phyloP scores from a whole-genome alignment of 2,113 vertebrate genomes.

The Geococcyx californianus region DNA sequence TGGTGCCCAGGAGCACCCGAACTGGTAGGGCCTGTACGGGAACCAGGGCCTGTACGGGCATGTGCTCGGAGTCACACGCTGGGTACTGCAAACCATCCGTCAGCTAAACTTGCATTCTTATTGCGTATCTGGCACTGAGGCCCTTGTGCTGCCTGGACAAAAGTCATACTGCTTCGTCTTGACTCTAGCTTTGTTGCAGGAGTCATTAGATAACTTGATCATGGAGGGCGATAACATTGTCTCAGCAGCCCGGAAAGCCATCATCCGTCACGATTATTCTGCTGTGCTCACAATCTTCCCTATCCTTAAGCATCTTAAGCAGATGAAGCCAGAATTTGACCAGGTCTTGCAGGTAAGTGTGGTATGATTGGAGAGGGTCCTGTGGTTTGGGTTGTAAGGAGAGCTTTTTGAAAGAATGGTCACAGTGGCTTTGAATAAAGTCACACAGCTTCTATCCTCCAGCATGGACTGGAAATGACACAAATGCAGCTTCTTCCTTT shows the following conservation, averaged over 20 bases:
- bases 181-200: constrained; percentile 73
- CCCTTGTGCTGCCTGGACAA: not conserved
- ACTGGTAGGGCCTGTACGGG: not conserved
- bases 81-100: not conserved
- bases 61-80: not conserved
- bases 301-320: constrained; percentile 93
- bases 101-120: not conserved
- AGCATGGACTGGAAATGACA: not conserved
- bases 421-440: not conserved
- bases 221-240: constrained; percentile 96
- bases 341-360: constrained; percentile 88
- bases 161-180: not conserved
- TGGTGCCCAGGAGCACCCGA: not conserved
- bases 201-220: constrained; percentile 93
- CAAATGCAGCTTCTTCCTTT: not conserved
- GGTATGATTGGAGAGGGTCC: not conserved
- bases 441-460: not conserved
- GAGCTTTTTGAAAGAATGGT: not conserved
- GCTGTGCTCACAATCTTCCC: constrained; percentile 96
- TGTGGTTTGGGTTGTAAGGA: not conserved
- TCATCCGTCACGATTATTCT: constrained; percentile 92
- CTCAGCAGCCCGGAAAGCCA: constrained; percentile 89
- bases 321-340: constrained; percentile 95
- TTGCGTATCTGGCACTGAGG: not conserved
- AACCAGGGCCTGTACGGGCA: fast-evolving